phyloP scores from a whole-genome alignment of 2,113 vertebrate genomes.

The Halichoeres trimaculatus region DNA sequence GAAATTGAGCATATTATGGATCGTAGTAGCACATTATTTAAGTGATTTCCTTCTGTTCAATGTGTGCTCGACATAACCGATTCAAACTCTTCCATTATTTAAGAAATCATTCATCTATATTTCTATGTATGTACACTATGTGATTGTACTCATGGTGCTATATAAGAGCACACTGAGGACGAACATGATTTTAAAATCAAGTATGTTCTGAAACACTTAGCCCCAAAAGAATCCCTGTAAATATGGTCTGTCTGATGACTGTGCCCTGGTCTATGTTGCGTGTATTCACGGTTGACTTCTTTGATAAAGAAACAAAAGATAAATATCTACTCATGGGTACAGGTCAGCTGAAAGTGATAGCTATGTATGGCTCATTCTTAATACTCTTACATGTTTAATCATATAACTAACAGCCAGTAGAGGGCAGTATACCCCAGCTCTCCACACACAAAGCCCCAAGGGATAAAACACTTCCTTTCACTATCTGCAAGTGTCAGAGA shows the following conservation, averaged over 20 bases:
- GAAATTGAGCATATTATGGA: background rate
- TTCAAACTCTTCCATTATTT: background rate
- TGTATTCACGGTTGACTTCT: background rate
- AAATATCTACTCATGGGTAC: background rate
- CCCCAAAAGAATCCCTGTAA: background rate
- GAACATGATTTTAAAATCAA: background rate
- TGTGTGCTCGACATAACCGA: slow-evolving; percentile 2
- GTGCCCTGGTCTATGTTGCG: background rate
- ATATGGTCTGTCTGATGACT: background rate
- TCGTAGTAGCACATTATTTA: rapidly evolving
- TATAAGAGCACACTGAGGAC: background rate
- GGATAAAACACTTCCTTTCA: slow-evolving; percentile 26
- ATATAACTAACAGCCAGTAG: slow-evolving; percentile 34
- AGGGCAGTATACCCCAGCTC: slow-evolving; percentile 22
- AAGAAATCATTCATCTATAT: background rate
- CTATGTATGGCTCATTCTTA: background rate
- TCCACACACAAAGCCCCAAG: slow-evolving; percentile 4
- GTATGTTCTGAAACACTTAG: background rate
- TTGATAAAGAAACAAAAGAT: background rate
- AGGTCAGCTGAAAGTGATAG: background rate
- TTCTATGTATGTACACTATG: background rate
- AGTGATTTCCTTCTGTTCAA: background rate
- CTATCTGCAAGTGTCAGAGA: slow-evolving; percentile 28
- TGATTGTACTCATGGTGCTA: slow-evolving; percentile 46
- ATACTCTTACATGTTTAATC: slow-evolving; percentile 3